Conservation (phyloP, 2,113 vertebrate species). For the Semnornis frantzii region DNA sequence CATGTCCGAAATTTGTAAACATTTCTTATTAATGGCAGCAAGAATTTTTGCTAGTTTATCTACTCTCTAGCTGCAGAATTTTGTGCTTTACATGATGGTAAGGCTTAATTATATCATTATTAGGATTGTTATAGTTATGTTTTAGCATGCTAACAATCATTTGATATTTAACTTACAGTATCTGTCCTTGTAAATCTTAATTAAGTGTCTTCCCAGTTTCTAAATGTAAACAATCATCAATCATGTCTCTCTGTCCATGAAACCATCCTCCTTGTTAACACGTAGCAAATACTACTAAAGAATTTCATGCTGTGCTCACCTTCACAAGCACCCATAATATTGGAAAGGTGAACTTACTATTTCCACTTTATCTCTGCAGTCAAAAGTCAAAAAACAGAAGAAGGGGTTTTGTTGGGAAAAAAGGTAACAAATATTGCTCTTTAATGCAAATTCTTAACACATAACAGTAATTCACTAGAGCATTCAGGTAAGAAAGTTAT, state of each 20-base stretch:
- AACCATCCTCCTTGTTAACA: neutral
- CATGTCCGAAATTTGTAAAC: neutral
- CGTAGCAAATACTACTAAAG: neutral
- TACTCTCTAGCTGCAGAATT: neutral
- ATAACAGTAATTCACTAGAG: neutral
- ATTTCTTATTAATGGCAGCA: neutral
- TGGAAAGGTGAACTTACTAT: neutral
- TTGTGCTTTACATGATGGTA: neutral
- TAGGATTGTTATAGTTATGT: neutral
- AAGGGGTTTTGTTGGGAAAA: neutral
- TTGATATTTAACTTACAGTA: constrained; percentile 46
- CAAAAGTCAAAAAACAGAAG: neutral
- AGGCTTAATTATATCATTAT: neutral
- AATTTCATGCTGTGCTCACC: constrained; percentile 2
- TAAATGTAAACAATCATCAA: constrained; percentile 42
- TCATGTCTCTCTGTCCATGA: neutral
- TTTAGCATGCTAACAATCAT: constrained; percentile 10
- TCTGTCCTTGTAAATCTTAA: constrained; percentile 60
- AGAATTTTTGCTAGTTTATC: neutral
- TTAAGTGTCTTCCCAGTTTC: constrained; percentile 34
- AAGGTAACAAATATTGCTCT: neutral
- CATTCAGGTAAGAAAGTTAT: neutral
- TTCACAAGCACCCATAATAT: neutral
- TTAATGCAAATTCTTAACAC: neutral
- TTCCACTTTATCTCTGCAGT: neutral